phyloP scores from a whole-genome alignment of 2,113 vertebrate species.

The Menura novaehollandiae region DNA sequence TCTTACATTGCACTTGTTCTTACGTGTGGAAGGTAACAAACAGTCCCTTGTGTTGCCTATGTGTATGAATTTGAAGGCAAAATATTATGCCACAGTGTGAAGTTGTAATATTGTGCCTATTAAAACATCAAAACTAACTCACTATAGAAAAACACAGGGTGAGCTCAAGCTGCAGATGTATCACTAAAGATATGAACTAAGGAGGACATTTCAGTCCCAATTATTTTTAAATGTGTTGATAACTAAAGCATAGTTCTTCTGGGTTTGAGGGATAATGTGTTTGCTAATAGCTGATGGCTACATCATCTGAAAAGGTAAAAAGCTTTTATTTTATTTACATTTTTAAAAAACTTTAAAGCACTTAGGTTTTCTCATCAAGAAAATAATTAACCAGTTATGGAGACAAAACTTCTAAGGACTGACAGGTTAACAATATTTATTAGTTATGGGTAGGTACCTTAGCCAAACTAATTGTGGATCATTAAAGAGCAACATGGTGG shows the following conservation, averaged over 20 bases:
- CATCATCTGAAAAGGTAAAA: neutral
- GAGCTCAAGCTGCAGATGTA: conserved; percentile 12
- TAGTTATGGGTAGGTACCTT: neutral
- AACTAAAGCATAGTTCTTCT: neutral
- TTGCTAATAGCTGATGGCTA: neutral
- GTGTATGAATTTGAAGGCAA: conserved; percentile 21
- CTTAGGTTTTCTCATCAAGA: neutral
- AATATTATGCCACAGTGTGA: conserved; percentile 48
- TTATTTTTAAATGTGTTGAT: neutral
- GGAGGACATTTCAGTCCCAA: neutral
- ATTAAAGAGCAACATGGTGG: neutral
- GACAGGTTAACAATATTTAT: neutral
- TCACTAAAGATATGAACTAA: neutral
- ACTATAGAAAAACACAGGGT: conserved; percentile 30
- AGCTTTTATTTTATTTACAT: neutral
- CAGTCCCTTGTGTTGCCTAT: neutral
- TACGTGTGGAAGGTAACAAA: neutral
- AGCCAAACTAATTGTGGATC: neutral
- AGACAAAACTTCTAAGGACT: neutral
- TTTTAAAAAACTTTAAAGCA: neutral
- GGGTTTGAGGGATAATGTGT: neutral
- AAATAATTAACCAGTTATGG: neutral
- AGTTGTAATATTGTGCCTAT: conserved; percentile 14
- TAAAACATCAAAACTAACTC: conserved; percentile 40
- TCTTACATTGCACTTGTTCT: conserved; percentile 15